Conservation (phyloP, 2,113 vertebrate species). For the Myotis lucifugus region DNA sequence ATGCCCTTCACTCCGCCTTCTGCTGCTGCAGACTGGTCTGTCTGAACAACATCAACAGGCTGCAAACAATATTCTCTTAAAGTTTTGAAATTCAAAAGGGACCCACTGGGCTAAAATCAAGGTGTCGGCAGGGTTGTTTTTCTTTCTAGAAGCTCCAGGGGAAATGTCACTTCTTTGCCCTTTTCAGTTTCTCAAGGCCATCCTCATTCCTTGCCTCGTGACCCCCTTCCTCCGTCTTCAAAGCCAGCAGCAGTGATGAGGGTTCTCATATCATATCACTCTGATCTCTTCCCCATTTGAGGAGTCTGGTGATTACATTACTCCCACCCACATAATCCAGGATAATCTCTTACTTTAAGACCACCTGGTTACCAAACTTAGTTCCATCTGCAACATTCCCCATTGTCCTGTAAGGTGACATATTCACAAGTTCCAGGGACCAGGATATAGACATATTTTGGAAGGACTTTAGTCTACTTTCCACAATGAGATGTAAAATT, state of each 20-base stretch:
- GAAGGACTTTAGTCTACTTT: neutral
- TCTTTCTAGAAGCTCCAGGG: neutral
- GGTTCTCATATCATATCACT: neutral
- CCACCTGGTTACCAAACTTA: neutral
- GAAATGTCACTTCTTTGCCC: neutral
- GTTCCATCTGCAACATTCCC: neutral
- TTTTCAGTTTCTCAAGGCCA: neutral
- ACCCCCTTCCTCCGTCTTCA: neutral
- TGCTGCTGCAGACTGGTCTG: neutral
- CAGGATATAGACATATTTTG: neutral
- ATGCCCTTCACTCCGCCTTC: neutral
- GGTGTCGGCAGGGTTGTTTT: neutral
- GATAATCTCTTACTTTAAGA: neutral
- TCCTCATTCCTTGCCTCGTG: neutral
- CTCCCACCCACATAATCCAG: neutral
- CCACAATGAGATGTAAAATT: neutral
- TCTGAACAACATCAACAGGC: neutral
- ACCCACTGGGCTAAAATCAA: neutral
- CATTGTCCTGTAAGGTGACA: neutral
- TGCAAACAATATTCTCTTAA: neutral
- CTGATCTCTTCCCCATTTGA: neutral
- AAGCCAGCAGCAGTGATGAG: neutral
- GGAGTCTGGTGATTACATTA: neutral
- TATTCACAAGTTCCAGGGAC: neutral
- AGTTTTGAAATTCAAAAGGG: neutral